These are phyloP conservation scores for Hermaeophaga mercurialis DNA, from an alignment of 2,888 invertebrate species.

Conservation along the genomic window DNA sequence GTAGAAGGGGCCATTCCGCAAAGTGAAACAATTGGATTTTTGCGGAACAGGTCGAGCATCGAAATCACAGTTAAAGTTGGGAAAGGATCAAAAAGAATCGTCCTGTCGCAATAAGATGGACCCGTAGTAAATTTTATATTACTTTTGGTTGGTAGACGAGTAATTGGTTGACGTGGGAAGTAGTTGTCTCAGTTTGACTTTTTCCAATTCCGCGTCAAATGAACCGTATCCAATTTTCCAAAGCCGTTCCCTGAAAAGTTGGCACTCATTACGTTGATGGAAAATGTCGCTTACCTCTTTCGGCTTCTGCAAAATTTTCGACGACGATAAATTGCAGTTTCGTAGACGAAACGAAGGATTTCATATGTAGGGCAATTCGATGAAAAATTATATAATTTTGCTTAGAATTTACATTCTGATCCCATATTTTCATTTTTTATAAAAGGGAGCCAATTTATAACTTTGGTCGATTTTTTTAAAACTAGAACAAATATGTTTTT, in stretches of 20 bases:
- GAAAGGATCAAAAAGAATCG: constrained; percentile 10
- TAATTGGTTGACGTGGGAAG: constrained; percentile 44
- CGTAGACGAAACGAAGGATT: not conserved
- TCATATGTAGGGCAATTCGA: constrained; percentile 1
- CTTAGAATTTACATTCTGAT: too few relatives aligned
- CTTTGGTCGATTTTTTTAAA: too few relatives aligned
- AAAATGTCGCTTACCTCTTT: constrained; percentile 26
- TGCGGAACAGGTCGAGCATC: constrained; percentile 9
- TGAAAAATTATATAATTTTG: too few relatives aligned
- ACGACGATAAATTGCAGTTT: constrained; percentile 1
- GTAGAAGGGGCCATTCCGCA: too few relatives aligned
- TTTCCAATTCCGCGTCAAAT: constrained; percentile 50
- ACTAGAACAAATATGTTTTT: too few relatives aligned
- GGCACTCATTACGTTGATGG: constrained; percentile 35
- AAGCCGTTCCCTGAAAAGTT: constrained; percentile 39
- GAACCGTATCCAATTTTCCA: constrained; percentile 49
- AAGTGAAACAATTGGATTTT: constrained; percentile 5
- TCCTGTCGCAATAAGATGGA: constrained; percentile 17
- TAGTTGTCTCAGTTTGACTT: constrained; percentile 44
- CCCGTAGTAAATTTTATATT: constrained; percentile 28
- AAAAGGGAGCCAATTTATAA: too few relatives aligned
- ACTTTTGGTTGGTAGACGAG: constrained; percentile 36
- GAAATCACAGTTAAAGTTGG: not conserved
- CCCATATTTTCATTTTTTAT: too few relatives aligned
- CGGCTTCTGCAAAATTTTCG: not conserved